phyloP scores from a whole-genome alignment of 2,888 invertebrate species.

The Linyphia triangularis region DNA sequence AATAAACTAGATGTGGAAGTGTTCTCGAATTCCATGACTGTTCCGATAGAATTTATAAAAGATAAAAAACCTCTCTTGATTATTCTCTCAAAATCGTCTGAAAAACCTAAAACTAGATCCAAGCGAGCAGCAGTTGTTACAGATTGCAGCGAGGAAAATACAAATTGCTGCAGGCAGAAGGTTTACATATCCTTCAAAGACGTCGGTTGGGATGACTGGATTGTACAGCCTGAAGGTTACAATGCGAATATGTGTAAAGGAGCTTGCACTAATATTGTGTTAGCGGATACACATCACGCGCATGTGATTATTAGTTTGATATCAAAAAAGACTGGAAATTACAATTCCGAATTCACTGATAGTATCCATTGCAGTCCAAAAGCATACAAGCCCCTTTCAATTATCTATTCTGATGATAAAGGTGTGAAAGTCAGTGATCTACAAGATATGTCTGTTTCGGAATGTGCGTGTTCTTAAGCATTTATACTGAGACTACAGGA shows the following conservation, averaged over 20 bases:
- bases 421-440: slow-evolving; percentile 88
- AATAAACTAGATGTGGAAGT: slow-evolving; percentile 30
- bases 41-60: slow-evolving; percentile 19
- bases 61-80: slow-evolving; percentile 24
- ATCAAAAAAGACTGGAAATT: neutral
- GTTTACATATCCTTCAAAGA: slow-evolving; percentile 77
- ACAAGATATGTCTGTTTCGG: slow-evolving; percentile 94
- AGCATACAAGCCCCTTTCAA: slow-evolving; percentile 88
- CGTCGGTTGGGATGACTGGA: slow-evolving; percentile 78
- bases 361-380: slow-evolving; percentile 89
- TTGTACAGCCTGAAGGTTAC: slow-evolving; percentile 77
- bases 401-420: slow-evolving; percentile 89
- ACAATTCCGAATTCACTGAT: neutral
- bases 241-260: slow-evolving; percentile 77
- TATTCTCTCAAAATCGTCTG: neutral
- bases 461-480: slow-evolving; percentile 88
- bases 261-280: slow-evolving; percentile 83
- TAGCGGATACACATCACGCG: slow-evolving; percentile 52
- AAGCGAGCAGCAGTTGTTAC: neutral
- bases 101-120: neutral
- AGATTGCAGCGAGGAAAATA: slow-evolving; percentile 34
- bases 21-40: neutral
- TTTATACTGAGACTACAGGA: too few species aligned
- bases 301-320: slow-evolving; percentile 32
- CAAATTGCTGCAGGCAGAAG: slow-evolving; percentile 87